Base-by-base conservation (phyloP, 2,113 vertebrate species). In the Chaenocephalus aceratus region DNA sequence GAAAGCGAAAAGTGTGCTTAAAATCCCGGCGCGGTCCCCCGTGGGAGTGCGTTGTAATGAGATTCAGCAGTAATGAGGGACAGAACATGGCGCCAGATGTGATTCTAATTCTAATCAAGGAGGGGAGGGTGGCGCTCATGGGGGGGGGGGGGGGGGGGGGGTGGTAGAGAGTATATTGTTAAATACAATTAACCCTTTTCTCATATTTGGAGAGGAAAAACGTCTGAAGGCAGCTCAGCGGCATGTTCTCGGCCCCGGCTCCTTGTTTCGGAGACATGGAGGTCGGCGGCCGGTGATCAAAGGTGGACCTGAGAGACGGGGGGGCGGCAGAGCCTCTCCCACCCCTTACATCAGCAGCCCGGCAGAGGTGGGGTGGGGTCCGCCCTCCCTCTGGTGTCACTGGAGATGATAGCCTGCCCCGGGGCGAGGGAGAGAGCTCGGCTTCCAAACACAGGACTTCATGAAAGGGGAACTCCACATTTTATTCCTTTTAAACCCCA, bases 21-120 rank as follows among this genome's bases (percentile, higher is more conserved):
- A 94, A 91, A 92, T 91, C 86, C 87, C 72, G 82, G 79, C 80
- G 72, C 82, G 14, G 69, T 69, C 56, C 80, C 94, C 91, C 92
- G 1, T 10, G 92, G 93, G 94, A 86, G 67, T 36, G 5, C n/a
- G 52, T 68, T 69, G 71, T 95, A 95, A 95, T 94, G 94, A 95
- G 92, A 95, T 94, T 88, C 94, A 83, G 79, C 90, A 82, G 89
- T 95, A 96, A 96, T 95, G 95, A 96, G 95, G 93, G 92, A 92
- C 92, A 85, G 92, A 92, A 91, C 90, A 90, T 79, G 87, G 91
- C 76, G 77, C 90, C 94, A 95, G 93, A 96, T 94, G 94, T 94
- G 92, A 92, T 88, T 90, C 93, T 93, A 92, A 93, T 95, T 94
- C 94, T 94, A 95, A 96, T 96, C 93, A 94, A 92, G 87, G 68